Evolutionary conservation across 1,140 invertebrate genomes (phyloP), one percentile per base, ranked within the genome.

Genomic region (Polyergus mexicanus): DNA sequence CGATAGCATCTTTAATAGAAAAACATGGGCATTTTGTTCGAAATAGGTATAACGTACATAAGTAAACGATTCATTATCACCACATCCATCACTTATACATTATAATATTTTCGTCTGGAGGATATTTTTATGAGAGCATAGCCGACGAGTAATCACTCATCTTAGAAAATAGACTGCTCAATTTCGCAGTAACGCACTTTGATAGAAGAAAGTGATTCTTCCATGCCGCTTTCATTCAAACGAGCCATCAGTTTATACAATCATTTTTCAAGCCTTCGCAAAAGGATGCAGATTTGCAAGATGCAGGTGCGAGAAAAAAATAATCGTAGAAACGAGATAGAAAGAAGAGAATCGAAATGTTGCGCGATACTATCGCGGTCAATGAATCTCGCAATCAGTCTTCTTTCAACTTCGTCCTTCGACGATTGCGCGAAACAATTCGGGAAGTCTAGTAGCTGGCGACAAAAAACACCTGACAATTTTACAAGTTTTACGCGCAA

Each of bases 401-500:
- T 44, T n/a, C 35, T 4, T 22, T 2, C 51, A 13, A 13, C 13
- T 5, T 41, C 28, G 60, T 8, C 47, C 38, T 56, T 19, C 8
- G 22, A 10, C 11, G 62, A 63, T 32, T 32, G 19, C 3, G 58
- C 22, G 77, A 76, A 84, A 77, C n/a, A 32, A 58, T 41, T 25
- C n/a, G 19, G 32, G 0, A 19, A 13, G 51, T 28, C 66, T 32
- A 32, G 69, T 63, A 51, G 47, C 47, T 51, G 11, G 51, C 35
- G 60, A 58, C 28, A 38, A 32, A 32, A 58, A 77, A 56, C 38
- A 25, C 4, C 60, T 41, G 84, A 75, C 66, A 66, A 38, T 78
- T 80, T 25, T 11, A 62, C 54, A 44, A 75, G 63, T 86, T 89
- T 88, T 88, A 89, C 84, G 66, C 65, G 38, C 58, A 66, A 77